A percentile compares a stretch with the other conserved stretches of the same genome.
Conservation (phyloP, 2,797 vertebrate species). For the Lateolabrax maculatus region DNA sequence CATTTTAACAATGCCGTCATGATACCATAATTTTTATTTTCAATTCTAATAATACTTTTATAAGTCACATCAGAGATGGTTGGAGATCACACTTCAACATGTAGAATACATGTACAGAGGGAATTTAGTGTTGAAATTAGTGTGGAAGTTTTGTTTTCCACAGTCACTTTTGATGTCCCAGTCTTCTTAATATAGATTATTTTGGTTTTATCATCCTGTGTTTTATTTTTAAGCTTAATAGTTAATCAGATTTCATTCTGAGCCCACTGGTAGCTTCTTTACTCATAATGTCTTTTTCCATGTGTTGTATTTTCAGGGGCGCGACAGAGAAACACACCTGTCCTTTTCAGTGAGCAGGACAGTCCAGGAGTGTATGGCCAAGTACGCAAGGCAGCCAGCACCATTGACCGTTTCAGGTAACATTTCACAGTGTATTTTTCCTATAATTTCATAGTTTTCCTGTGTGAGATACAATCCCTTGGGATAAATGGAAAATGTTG, state of each 20-base stretch:
- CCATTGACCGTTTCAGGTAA: conserved; percentile 97
- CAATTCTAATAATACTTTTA: too few relatives aligned
- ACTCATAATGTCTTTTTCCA: not conserved
- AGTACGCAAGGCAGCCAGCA: conserved; percentile 96
- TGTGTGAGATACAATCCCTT: not conserved
- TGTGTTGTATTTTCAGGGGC: conserved; percentile 80
- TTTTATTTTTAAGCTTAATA: not conserved
- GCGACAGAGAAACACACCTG: conserved; percentile 91
- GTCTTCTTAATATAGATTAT: not conserved
- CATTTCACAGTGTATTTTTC: not conserved
- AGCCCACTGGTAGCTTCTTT: not conserved
- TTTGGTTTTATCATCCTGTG: not conserved
- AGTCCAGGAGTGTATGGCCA: conserved; percentile 90
- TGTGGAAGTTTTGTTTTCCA: not conserved
- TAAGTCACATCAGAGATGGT: too few relatives aligned
- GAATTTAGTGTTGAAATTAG: not conserved
- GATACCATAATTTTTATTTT: not conserved
- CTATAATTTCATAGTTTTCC: not conserved
- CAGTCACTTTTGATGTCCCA: not conserved
- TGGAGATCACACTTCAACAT: not conserved
- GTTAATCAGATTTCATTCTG: not conserved
- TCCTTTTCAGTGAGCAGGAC: conserved; percentile 92
- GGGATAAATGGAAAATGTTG: not conserved
- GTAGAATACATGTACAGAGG: not conserved
- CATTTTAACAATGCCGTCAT: not conserved